Evolutionary conservation across 2,888 invertebrate species (phyloP), one percentile per base, ranked within the genome.

Genomic region (Agrilus mali): DNA sequence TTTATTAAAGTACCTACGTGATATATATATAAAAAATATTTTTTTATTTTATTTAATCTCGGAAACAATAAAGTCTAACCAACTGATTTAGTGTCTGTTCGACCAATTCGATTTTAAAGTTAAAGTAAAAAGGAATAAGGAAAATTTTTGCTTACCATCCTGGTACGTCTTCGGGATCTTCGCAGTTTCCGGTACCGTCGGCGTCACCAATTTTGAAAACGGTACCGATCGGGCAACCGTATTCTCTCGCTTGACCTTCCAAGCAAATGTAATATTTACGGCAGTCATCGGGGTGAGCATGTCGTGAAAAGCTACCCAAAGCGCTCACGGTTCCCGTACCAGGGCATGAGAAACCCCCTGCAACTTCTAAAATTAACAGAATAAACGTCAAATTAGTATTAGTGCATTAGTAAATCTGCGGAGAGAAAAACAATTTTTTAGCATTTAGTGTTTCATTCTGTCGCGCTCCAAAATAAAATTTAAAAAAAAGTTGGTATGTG

Each of bases 251-350:
- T 46, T 81, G 82, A 54, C 87, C 86, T 67, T 92, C 92, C 51
- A 92, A 68, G 65, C 93, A 94, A 69, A 93, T 90, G 75, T 88
- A 94, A 72, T 92, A 94, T 67, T 93, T 92, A 60, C 93, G 82
- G 77, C 89, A 90, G 69, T 89, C 89, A 54, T 90, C 89, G 33
- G 92, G 92, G 69, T 94, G 93, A 46, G 92, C 89, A 70, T 93
- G 93, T 63, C 93, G 82, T 56, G 90, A 89, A 82, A 93, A 94
- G 50, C 89, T 85, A 49, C 90, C 92, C 51, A 84, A 77, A 60
- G 81, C 82, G 58, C 83, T 78, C 31, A 86, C 75, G 68, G 88
- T 87, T 59, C 86, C 86, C 42, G 83, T 74, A 50, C 84, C 82
- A 44, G 90, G 87, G 69, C 92, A 92, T 52, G 75, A 63, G 74